Percentiles rank a stretch among this genome's conserved stretches.
Conservation (phyloP, 2,797 vertebrate species). For the Myotis vivesi region DNA sequence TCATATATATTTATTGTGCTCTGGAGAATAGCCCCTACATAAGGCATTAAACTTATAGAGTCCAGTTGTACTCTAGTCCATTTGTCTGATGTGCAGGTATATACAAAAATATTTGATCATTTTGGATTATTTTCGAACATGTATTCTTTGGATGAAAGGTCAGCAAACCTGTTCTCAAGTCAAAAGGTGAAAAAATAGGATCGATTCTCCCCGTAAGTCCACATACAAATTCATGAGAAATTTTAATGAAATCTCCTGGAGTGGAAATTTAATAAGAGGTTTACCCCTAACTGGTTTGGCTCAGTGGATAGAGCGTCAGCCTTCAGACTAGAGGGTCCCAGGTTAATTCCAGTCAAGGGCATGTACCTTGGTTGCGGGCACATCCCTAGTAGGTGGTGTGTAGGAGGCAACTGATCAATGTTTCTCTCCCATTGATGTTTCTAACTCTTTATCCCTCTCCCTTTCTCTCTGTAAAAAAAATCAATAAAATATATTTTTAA, state of each 20-base stretch:
- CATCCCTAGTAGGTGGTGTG: no score
- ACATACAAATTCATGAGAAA: neutral
- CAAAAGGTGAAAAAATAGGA: constrained; percentile 13
- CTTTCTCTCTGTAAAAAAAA: no score
- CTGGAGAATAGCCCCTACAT: neutral
- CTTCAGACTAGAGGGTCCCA: no score
- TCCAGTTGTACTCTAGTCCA: neutral
- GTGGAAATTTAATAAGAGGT: neutral
- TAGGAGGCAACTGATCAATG: no score
- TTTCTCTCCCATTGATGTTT: no score
- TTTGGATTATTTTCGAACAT: constrained; percentile 42
- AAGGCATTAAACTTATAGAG: neutral
- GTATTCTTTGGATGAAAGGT: constrained; percentile 22
- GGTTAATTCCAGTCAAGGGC: no score
- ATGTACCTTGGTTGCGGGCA: no score
- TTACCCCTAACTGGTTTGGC: no score
- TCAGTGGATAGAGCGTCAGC: no score
- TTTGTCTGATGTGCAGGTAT: constrained; percentile 40
- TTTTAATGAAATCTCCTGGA: neutral
- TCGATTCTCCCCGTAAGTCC: neutral
- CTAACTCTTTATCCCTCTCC: no score
- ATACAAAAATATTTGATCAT: constrained; percentile 35
- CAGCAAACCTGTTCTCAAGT: constrained; percentile 23
- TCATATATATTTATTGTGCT: constrained; percentile 47
- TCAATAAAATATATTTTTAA: no score